Conservation (phyloP, 2,113 vertebrate genomes). For the Pungitius pungitius region DNA sequence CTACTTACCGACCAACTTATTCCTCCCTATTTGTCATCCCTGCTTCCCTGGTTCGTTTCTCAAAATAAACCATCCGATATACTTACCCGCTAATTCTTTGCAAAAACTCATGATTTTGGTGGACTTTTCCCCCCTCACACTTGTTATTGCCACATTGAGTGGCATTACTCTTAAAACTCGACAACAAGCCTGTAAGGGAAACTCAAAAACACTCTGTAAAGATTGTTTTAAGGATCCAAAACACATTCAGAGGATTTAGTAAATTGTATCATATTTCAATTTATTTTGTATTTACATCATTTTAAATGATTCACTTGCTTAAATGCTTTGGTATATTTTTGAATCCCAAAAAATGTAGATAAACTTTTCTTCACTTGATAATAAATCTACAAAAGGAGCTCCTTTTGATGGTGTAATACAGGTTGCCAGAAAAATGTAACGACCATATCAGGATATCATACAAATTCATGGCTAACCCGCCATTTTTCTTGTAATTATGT, state of each 20-base stretch:
- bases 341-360: background rate
- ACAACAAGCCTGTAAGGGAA: slow-evolving; percentile 28
- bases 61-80: slow-evolving; percentile 11
- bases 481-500: slow-evolving; percentile 11
- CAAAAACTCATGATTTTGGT: background rate
- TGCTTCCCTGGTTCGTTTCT: background rate
- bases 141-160: slow-evolving; percentile 32
- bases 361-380: background rate
- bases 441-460: too few relatives aligned
- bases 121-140: slow-evolving; percentile 11
- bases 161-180: slow-evolving; percentile 44
- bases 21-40: background rate
- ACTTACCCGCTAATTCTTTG: background rate
- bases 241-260: background rate
- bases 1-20: too few relatives aligned
- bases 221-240: too few relatives aligned
- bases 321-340: background rate
- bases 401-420: slow-evolving; percentile 2
- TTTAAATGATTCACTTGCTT: background rate
- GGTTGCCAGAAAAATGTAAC: background rate
- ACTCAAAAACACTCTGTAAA: too few relatives aligned
- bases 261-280: background rate
- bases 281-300: background rate
- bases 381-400: background rate
- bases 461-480: background rate